These are phyloP conservation scores for Ochropleura leucogaster DNA, from an alignment of 2,888 invertebrate species.

Conservation along the genomic window DNA sequence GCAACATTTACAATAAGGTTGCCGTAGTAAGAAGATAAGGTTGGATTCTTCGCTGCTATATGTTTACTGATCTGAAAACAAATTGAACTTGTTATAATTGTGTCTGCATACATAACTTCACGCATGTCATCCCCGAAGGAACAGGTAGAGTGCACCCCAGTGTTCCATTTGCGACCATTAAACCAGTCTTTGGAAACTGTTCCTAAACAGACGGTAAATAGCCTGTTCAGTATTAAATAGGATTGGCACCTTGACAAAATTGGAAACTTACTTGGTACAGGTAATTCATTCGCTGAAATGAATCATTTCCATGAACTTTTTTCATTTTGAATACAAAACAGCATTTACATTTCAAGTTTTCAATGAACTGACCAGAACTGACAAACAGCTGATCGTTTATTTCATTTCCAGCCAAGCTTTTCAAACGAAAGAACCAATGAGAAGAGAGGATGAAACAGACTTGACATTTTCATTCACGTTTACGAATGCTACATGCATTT, in stretches of 20 bases:
- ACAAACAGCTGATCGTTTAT: conserved; percentile 11
- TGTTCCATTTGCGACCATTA: too few species aligned
- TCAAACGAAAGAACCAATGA: neutral
- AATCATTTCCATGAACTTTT: conserved; percentile 92
- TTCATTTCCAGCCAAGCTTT: neutral
- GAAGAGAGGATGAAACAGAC: neutral
- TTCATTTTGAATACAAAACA: conserved; percentile 85
- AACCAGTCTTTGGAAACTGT: neutral
- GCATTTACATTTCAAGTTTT: neutral
- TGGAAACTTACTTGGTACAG: conserved; percentile 91
- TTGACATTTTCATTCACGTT: conserved; percentile 11
- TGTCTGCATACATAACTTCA: too few species aligned
- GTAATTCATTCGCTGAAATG: conserved; percentile 93
- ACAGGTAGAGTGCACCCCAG: too few species aligned
- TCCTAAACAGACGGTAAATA: neutral
- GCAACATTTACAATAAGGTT: conserved; percentile 89
- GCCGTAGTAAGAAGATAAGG: conserved; percentile 89
- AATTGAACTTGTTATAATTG: neutral
- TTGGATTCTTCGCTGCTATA: conserved; percentile 80
- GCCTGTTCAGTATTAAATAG: neutral
- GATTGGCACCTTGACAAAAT: neutral
- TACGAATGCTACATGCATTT: neutral
- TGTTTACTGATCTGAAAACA: conserved; percentile 88
- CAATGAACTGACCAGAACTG: neutral
- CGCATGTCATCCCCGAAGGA: too few species aligned